These are phyloP conservation scores for Pandion haliaetus DNA, from an alignment of 2,113 vertebrate genomes.

Conservation along the genomic window DNA sequence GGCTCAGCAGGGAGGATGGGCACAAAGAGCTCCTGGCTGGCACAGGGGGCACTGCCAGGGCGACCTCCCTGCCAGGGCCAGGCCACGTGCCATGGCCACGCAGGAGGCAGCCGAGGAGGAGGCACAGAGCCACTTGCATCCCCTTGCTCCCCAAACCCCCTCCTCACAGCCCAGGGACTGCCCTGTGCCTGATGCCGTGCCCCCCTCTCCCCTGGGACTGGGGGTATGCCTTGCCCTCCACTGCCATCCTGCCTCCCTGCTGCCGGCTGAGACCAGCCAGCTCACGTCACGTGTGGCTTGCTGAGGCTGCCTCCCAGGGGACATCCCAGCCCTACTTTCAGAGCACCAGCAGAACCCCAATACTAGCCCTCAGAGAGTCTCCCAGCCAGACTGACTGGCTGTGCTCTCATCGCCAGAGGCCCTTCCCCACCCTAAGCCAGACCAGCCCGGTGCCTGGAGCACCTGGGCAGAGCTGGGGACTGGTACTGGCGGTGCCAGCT, in stretches of 20 bases:
- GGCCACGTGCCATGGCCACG: not conserved
- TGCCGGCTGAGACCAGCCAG: not conserved
- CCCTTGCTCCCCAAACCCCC: not conserved
- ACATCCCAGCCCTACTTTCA: not conserved
- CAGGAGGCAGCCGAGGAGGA: not conserved
- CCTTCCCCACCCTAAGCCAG: not conserved
- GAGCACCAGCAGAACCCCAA: not conserved
- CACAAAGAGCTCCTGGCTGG: not conserved
- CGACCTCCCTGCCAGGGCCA: not conserved
- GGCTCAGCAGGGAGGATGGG: not conserved
- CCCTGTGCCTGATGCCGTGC: not conserved
- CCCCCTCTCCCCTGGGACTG: not conserved
- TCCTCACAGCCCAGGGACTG: not conserved
- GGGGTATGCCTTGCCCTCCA: not conserved
- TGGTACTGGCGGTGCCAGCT: not conserved
- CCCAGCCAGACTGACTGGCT: not conserved
- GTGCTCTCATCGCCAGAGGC: not conserved
- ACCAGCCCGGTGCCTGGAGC: not conserved
- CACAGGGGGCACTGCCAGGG: not conserved
- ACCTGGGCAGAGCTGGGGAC: conserved; percentile 5
- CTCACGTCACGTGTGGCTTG: not conserved
- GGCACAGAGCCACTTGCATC: not conserved
- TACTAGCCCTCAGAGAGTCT: not conserved
- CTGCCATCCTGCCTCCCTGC: not conserved
- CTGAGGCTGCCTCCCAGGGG: fast-evolving